Evolutionary conservation across 2,888 invertebrate genomes (phyloP), one percentile per base, ranked within the genome.

Genomic region (Lapara coniferarum): DNA sequence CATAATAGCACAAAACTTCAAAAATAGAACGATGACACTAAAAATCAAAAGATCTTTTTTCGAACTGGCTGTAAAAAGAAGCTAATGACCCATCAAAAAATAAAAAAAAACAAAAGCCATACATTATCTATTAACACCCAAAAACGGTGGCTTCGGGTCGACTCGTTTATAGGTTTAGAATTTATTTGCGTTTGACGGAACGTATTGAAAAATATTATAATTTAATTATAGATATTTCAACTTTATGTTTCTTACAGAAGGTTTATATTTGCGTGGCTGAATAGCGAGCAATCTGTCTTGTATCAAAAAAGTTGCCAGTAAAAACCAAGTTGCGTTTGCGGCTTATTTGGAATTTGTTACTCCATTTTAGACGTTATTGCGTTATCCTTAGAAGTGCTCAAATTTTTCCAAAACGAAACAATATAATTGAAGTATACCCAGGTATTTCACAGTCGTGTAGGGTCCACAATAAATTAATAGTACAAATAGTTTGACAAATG

Each of bases 391-490:
- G 73, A 70, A 75, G 19, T 19, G 5, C 0, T 19, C 2, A 14
- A 16, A 16, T n/a, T 6, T 52, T 37, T 16, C 52, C 12, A 19
- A 14, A 53, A 44, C 19, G 0, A 37, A 10, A 58, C 44, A 52
- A 37, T 37, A 5, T 37, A 69, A 12, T 44, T 12, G 14, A 49
- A 73, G 73, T 76, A 77, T 75, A 74, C 73, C 75, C 84, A 87
- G 87, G 88, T 89, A 89, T 89, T 86, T 83, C 81, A 87, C 85
- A 85, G 81, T 75, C 87, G 91, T 77, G 89, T 90, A 86, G 89
- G 92, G 93, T 91, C 92, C 76, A 83, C 80, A 86, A 92, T 93
- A 93, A 92, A 92, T 93, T 91, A 92, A 89, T 90, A 91, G 49
- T 89, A 89, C 85, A 88, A 85, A 80, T 83, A 77, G 83, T 84